Base-by-base conservation (phyloP, 1,140 invertebrate species). In the Ips nitidus region DNA sequence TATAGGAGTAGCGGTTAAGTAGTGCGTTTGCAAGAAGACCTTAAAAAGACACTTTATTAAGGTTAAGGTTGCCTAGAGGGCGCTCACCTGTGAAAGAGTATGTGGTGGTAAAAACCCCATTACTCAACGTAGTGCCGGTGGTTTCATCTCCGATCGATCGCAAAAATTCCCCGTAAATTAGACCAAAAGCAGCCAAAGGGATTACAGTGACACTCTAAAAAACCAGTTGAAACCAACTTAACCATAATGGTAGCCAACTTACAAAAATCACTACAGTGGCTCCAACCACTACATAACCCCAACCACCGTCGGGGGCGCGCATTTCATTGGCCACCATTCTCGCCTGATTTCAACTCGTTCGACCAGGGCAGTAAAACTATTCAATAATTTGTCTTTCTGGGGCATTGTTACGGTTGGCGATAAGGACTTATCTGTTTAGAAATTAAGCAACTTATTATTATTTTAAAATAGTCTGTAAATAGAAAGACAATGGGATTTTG, bases 91-190 rank as follows among this genome's bases (percentile, higher is more conserved):
- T 81, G 71, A 87, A 86, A 52, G 85, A 87, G 36, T 86, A 76
- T 0, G 85, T 80, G 61, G 85, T 86, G 75, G 86, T 87, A 70
- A 87, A 86, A 6, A 86, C 81, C 4, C 85, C 85, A 53, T 84
- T 87, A 0, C 86, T 84, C 7, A 88, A 75, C 1, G 86, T 85
- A 4, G 86, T 81, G 0, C 85, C 85, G 68, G 84, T 86, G 0
- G 85, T 85, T 71, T 85, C 85, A 4, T 86, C 86, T 0, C 84
- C 85, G 50, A 89, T 80, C 5, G 80, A 81, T 52, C 83, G 75
- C 22, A 91, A 85, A 70, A 88, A 87, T 63, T 87, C 83, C 55
- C 87, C 86, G 66, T 86, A 90, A 36, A 90, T 77, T 40, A 91
- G 81, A 2, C 87, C 87, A 68, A 90, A 90, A 3, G 85, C 86